These are phyloP conservation scores for Monodelphis domestica DNA, from an alignment of 2,797 vertebrate species.

Conservation along the genomic window DNA sequence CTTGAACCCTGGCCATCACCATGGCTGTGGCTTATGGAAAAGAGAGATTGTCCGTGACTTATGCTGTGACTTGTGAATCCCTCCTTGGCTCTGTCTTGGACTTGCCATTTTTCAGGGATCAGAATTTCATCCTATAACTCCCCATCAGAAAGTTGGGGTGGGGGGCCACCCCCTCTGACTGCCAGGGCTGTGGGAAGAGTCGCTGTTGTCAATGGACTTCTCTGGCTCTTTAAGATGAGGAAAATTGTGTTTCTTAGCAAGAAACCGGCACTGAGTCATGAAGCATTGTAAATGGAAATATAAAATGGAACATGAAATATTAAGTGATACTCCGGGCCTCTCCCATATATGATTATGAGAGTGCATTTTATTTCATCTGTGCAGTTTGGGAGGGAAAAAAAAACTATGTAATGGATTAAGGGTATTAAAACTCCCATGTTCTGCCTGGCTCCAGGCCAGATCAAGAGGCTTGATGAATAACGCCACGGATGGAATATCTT, in stretches of 20 bases:
- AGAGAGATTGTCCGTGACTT: not conserved
- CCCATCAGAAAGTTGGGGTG: not conserved
- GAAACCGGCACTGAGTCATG: not conserved
- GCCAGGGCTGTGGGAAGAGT: not conserved
- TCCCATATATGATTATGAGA: slow-evolving; percentile 74
- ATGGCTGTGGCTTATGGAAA: not conserved
- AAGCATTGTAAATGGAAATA: slow-evolving; percentile 69
- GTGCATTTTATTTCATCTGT: slow-evolving; percentile 81
- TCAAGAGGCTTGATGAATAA: slow-evolving; percentile 78
- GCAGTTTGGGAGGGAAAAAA: slow-evolving; percentile 62
- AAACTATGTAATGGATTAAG: slow-evolving; percentile 81
- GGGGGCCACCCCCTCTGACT: not conserved
- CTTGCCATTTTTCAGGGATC: not conserved
- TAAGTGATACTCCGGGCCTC: slow-evolving; percentile 76
- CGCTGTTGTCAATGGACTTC: slow-evolving; percentile 17
- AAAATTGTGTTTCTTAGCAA: slow-evolving; percentile 31
- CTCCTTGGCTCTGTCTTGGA: fast-evolving
- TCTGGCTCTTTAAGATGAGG: slow-evolving; percentile 1
- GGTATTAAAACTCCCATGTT: slow-evolving; percentile 81
- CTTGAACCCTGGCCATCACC: not conserved
- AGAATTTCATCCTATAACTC: not conserved
- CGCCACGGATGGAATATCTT: slow-evolving; percentile 72
- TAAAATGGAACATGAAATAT: slow-evolving; percentile 77
- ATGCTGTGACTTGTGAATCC: not conserved
- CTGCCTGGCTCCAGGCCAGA: slow-evolving; percentile 77